A percentile compares a stretch with the other conserved stretches of the same genome.
phyloP scores from a whole-genome alignment of 2,888 invertebrate species.

The Oasisia sp. region DNA sequence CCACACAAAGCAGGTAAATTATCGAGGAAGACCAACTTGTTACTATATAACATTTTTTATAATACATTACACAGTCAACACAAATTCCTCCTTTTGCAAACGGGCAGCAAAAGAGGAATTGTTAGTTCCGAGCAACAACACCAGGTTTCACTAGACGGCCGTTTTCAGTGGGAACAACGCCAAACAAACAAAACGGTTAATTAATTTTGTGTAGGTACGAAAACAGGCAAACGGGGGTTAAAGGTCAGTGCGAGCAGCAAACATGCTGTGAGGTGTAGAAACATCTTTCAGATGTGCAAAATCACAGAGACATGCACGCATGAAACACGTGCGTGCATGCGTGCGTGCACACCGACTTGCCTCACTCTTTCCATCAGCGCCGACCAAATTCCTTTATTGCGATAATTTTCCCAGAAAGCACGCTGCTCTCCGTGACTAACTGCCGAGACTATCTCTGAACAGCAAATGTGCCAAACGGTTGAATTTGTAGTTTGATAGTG shows the following conservation, averaged over 20 bases:
- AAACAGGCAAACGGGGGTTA: background rate
- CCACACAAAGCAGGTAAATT: background rate
- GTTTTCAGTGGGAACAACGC: background rate
- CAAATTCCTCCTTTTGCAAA: conserved; percentile 19
- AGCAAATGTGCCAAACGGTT: background rate
- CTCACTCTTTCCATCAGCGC: background rate
- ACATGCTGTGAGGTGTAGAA: background rate
- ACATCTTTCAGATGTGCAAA: conserved; percentile 1
- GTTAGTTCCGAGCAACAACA: background rate
- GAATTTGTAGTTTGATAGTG: background rate
- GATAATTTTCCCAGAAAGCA: conserved; percentile 6
- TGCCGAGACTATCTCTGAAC: conserved; percentile 1
- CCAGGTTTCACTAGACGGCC: background rate
- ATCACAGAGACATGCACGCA: background rate
- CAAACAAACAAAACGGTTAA: background rate
- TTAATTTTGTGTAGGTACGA: background rate
- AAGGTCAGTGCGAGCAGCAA: background rate
- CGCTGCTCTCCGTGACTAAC: background rate
- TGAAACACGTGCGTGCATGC: background rate
- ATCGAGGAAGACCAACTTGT: background rate
- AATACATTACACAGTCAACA: background rate
- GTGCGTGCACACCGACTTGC: background rate
- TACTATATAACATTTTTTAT: background rate
- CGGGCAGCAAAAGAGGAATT: background rate
- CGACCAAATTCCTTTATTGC: background rate